Conservation (phyloP, 2,888 invertebrate genomes). For the Orthosia gracilis region DNA sequence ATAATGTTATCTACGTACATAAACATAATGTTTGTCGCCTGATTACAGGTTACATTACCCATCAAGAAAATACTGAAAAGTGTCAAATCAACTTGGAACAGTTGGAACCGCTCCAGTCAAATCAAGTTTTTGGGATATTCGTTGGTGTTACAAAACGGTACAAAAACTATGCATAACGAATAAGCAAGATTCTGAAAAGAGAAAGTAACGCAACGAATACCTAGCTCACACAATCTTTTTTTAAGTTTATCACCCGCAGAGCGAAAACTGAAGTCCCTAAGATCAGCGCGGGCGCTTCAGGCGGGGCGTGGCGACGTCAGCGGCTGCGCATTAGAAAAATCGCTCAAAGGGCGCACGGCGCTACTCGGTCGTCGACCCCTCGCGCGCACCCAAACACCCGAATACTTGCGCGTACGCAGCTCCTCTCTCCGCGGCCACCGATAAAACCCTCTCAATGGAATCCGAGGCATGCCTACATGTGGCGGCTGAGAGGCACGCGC, state of each 20-base stretch:
- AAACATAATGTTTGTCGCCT: too few relatives aligned
- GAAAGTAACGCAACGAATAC: conserved; percentile 16
- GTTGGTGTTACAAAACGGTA: neutral
- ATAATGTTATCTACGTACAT: too few relatives aligned
- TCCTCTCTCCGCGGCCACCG: conserved; percentile 72
- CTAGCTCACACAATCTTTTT: conserved; percentile 16
- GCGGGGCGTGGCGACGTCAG: conserved; percentile 28
- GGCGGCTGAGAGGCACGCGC: conserved; percentile 72
- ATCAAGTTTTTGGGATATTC: neutral
- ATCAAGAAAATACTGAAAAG: too few relatives aligned
- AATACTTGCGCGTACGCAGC: conserved; percentile 87
- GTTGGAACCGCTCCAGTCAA: too few relatives aligned
- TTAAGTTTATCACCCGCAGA: conserved; percentile 14
- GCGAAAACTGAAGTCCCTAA: conserved; percentile 30
- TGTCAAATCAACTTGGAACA: too few relatives aligned
- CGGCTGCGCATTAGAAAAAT: conserved; percentile 75
- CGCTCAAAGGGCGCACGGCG: conserved; percentile 78
- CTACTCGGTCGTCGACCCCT: conserved; percentile 79
- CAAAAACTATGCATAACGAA: conserved; percentile 4
- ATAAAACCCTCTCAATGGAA: conserved; percentile 82
- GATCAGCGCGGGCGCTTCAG: conserved; percentile 23
- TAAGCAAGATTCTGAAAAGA: conserved; percentile 13
- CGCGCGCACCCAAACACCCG: conserved; percentile 80
- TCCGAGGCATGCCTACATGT: conserved; percentile 78
- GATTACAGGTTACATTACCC: too few relatives aligned